Evolutionary conservation across 1,140 invertebrate species (phyloP), one percentile per base, ranked within the genome.

Genomic region (Zaprionus vittiger): DNA sequence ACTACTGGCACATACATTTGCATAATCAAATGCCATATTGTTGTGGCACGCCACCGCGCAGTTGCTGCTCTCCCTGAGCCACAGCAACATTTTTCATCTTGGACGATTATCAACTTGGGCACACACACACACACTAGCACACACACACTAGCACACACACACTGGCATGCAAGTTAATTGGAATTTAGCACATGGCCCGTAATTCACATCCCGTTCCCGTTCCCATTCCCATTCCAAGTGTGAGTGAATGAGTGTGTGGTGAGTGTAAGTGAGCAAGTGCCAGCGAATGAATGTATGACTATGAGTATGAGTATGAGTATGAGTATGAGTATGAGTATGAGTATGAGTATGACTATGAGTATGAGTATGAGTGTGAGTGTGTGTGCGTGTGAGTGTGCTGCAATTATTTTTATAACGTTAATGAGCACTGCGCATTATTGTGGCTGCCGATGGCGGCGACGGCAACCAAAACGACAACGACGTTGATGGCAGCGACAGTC

Each of bases 361-460:
- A 1, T 31, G 28, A 26, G 6, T 26, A 6, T 28, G 5, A 7
- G n/a, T 17, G 41, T 41, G 49, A 6, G 55, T 31, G 38, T 49
- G 64, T 47, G 61, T 61, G 26, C 37, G 34, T 75, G 66, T 60
- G 65, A 56, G 81, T 84, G 79, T 73, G 64, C 71, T 73, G 85
- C 85, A 90, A 90, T 90, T 90, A 90, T 90, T 90, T 90, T 90
- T 90, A 90, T 82, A 84, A 90, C 81, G 79, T 90, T 90, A 90
- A 90, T 90, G 85, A 90, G 85, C 85, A 85, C 64, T 52, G 77
- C 65, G 73, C 83, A 87, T 87, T 87, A 83, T 87, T 87, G 77
- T 73, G 70, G 83, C 73, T 71, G 74, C 55, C 63, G 63, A 59
- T 64, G 72, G 66, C 66, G 62, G 20, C 28, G 20, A 38, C 55